Evolutionary conservation across 1,140 invertebrate genomes (phyloP), one percentile per base, ranked within the genome.

Genomic region (Ceratina japonica): DNA sequence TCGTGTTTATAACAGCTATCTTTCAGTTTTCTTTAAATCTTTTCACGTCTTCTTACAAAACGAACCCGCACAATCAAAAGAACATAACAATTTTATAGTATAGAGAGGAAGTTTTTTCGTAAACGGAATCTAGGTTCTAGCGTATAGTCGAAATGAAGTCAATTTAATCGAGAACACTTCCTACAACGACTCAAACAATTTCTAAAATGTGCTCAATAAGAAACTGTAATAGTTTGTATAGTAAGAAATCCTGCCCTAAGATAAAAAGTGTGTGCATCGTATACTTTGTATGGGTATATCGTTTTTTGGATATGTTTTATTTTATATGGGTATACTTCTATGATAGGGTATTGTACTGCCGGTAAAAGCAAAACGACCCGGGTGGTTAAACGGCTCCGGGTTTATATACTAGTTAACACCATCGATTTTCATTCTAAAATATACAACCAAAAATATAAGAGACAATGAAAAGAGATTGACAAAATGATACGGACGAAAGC

Each of bases 141-240:
- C 87, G 89, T 91, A 91, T 90, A 89, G 89, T 91, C 31, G 74
- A 86, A 89, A 90, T 89, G 87, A 86, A 85, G 87, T 90, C 87
- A 88, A 90, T 72, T 61, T 89, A 87, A 91, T 90, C 83, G 84
- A 87, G 37, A 69, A 87, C 77, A 91, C 89, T 91, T 91, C 87
- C 89, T 91, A 91, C 90, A 92, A 90, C 90, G 90, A 92, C 85
- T 89, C 86, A 84, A 90, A 91, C 88, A 87, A 90, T 91, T 91
- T 91, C 89, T 91, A 90, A 92, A 92, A 91, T 89, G 89, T 90
- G 89, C 90, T 91, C 90, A 92, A 91, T 91, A 88, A 90, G 83
- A 86, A 88, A 89, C 85, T 89, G 79, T 85, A 90, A 90, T 91
- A 91, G 87, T 89, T 86, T 90, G 86, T 90, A 89, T 85, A 88